These are phyloP conservation scores for Aurelia aurita DNA, from an alignment of 30 jellyfish, hydroid and myxozoan genomes.

Conservation along the genomic window DNA sequence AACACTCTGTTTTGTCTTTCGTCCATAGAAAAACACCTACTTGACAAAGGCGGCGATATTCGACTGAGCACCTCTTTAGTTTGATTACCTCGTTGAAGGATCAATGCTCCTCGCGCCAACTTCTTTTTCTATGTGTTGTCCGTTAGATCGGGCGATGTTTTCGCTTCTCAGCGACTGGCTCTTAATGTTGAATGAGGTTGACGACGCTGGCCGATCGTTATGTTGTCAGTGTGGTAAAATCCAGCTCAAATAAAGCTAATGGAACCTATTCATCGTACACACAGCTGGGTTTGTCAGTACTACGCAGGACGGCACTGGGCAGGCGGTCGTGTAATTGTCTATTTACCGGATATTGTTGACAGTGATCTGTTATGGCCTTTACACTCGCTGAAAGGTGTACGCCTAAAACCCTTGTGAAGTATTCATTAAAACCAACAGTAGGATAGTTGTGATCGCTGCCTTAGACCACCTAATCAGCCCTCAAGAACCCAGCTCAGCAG, in stretches of 20 bases:
- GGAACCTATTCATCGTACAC: conserved; percentile 63
- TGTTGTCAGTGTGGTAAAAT: conserved; percentile 68
- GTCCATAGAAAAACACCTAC: conserved; percentile 70
- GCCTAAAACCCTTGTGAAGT: conserved; percentile 51
- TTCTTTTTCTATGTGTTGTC: background rate
- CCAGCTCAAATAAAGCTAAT: conserved; percentile 75
- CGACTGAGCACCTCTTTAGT: conserved; percentile 55
- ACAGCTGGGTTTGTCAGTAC: conserved; percentile 70
- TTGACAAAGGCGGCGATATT: conserved; percentile 53
- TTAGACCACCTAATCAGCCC: conserved; percentile 60
- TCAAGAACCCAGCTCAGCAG: conserved; percentile 1
- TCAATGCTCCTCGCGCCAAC: conserved; percentile 1
- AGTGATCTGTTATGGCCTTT: conserved; percentile 59
- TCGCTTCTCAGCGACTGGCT: background rate
- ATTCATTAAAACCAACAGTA: conserved; percentile 65
- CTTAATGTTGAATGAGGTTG: too few species aligned
- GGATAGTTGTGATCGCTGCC: conserved; percentile 2
- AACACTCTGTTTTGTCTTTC: conserved; percentile 59
- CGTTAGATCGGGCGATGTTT: background rate
- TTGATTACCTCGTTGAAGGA: conserved; percentile 40
- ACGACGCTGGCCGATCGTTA: conserved; percentile 17
- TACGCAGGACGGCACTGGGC: conserved; percentile 59
- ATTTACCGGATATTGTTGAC: conserved; percentile 82
- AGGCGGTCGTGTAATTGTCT: conserved; percentile 62
- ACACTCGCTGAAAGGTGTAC: conserved; percentile 65